Percentiles rank a stretch among this genome's conserved stretches.
These are phyloP conservation scores for Grallaria varia DNA, from an alignment of 2,113 vertebrate species.

Conservation along the genomic window DNA sequence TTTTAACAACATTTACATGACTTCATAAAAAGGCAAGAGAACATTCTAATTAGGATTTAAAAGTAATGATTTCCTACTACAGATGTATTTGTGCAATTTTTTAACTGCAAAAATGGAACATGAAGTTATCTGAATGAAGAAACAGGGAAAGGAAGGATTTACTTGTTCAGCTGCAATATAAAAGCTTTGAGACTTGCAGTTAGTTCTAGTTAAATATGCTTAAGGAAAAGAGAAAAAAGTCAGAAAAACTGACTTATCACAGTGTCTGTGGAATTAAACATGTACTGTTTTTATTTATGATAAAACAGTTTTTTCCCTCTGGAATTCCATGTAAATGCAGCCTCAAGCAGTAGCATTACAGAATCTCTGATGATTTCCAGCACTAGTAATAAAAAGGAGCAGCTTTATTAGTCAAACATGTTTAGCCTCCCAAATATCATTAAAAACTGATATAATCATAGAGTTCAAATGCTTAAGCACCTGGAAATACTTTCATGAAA, in stretches of 20 bases:
- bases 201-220: not conserved
- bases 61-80: not conserved
- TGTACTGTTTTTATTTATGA: not conserved
- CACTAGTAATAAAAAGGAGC: not conserved
- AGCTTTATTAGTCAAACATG: conserved; percentile 14
- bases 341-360: not conserved
- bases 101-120: not conserved
- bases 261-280: not conserved
- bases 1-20: not conserved
- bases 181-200: not conserved
- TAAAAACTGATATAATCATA: not conserved
- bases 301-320: not conserved
- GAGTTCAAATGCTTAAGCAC: not conserved
- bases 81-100: not conserved
- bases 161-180: not conserved
- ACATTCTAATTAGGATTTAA: not conserved
- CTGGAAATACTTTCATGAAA: not conserved
- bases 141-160: not conserved
- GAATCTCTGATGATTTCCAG: not conserved
- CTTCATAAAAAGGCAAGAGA: not conserved
- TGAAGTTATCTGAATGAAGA: not conserved
- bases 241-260: not conserved
- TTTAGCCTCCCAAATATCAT: not conserved
- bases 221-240: not conserved
- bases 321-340: not conserved